Evolutionary conservation across 2,888 invertebrate species (phyloP).

Genomic region (Formica aserva): DNA sequence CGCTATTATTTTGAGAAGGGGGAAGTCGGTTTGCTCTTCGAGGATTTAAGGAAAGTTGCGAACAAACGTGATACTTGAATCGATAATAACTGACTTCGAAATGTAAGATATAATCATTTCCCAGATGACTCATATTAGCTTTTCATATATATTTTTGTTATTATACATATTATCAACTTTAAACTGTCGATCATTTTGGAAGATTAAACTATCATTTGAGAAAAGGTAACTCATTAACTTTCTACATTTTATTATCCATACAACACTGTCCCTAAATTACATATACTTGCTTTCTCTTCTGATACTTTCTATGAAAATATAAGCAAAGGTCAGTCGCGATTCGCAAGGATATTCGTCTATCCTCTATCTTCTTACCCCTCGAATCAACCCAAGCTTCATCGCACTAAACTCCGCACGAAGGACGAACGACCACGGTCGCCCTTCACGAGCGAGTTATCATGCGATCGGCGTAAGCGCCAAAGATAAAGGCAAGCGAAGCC

Average conservation of each 20-base stretch:
- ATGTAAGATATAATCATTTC: background rate
- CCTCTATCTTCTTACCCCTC: background rate
- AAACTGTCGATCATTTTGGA: background rate
- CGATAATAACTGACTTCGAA: background rate
- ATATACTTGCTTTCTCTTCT: background rate
- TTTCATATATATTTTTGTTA: background rate
- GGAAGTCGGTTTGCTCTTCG: slow-evolving; percentile 48
- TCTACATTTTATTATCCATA: background rate
- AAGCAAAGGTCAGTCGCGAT: slow-evolving; percentile 10
- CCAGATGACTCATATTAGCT: background rate
- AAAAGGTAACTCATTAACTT: background rate
- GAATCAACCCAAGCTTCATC: slow-evolving; percentile 35
- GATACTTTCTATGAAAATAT: background rate
- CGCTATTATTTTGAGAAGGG: slow-evolving; percentile 65
- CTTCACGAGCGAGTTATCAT: slow-evolving; percentile 73
- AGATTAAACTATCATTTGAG: background rate
- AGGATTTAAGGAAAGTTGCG: slow-evolving; percentile 3
- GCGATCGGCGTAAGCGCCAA: slow-evolving; percentile 71
- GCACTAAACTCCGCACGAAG: slow-evolving; percentile 25
- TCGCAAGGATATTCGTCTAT: slow-evolving; percentile 39
- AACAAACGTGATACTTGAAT: slow-evolving; percentile 17
- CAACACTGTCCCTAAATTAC: background rate
- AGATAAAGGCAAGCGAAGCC: slow-evolving; percentile 68
- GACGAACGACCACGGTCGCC: slow-evolving; percentile 50
- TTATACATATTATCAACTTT: background rate